Percentiles rank a stretch among this genome's conserved stretches.
Evolutionary conservation across 1,140 invertebrate species (phyloP).

Genomic region (Daktulosphaira vitifoliae): DNA sequence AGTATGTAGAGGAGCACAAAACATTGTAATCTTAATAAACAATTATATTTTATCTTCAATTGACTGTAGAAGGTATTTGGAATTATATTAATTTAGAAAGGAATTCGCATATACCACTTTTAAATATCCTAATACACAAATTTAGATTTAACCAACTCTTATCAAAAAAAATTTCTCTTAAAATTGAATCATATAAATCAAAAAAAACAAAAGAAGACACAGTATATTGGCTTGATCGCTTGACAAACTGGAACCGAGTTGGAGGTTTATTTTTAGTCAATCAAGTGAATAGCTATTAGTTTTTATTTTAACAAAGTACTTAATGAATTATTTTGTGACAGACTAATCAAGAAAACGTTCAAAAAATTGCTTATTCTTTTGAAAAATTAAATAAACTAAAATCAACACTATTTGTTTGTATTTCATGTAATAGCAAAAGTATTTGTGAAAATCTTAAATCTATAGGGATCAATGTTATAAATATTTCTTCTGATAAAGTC

Average conservation of each 20-base stretch:
- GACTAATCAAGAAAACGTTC: too few species aligned
- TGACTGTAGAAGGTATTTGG: neutral
- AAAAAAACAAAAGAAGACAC: neutral
- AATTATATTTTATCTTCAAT: neutral
- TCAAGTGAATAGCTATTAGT: neutral
- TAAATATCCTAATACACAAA: too few species aligned
- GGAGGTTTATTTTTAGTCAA: conserved; percentile 1
- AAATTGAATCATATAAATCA: neutral
- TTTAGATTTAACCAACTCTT: conserved; percentile 3
- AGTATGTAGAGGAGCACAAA: conserved; percentile 32
- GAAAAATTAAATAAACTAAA: neutral
- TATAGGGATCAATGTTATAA: neutral
- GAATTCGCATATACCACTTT: too few species aligned
- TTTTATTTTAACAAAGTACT: too few species aligned
- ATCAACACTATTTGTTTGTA: neutral
- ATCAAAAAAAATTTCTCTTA: neutral
- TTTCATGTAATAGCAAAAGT: neutral
- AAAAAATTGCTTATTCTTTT: conserved; percentile 14
- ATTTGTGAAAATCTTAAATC: neutral
- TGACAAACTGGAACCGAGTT: neutral
- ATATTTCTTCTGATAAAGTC: neutral
- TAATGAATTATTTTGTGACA: too few species aligned
- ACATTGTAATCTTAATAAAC: conserved; percentile 18
- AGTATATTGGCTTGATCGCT: neutral
- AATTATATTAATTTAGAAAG: too few species aligned